These are phyloP conservation scores for Xestia ashworthii DNA, from an alignment of 2,888 invertebrate genomes.

Conservation along the genomic window DNA sequence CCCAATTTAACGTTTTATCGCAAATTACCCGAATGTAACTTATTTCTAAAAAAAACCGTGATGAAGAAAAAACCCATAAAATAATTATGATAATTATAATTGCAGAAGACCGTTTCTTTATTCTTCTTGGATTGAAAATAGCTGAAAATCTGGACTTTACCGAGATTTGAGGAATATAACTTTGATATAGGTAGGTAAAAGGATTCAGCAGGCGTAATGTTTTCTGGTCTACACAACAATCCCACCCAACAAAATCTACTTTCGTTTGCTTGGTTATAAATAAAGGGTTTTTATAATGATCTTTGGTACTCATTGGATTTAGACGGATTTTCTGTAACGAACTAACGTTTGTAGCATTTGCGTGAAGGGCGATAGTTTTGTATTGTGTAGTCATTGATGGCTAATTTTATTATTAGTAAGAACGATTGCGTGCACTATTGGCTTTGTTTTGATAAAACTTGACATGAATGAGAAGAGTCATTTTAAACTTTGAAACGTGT, in stretches of 20 bases:
- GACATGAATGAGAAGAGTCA: neutral
- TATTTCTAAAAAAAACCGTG: neutral
- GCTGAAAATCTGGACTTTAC: conserved; percentile 1
- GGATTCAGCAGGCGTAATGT: conserved; percentile 2
- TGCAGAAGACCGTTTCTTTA: conserved; percentile 9
- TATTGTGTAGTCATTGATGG: neutral
- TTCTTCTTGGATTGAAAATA: neutral
- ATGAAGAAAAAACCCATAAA: neutral
- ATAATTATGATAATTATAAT: neutral
- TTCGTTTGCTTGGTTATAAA: neutral
- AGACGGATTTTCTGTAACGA: neutral
- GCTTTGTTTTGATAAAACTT: conserved; percentile 21
- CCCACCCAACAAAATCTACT: conserved; percentile 2
- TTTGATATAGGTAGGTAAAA: conserved; percentile 4
- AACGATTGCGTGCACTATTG: conserved; percentile 21
- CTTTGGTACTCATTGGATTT: neutral
- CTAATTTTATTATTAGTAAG: conserved; percentile 8
- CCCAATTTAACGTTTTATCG: neutral
- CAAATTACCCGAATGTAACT: neutral
- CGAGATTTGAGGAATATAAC: conserved; percentile 47
- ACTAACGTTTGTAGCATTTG: neutral
- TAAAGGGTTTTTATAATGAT: neutral
- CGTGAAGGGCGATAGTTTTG: conserved; percentile 2
- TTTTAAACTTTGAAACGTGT: neutral
- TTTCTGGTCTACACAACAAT: conserved; percentile 12